These are phyloP conservation scores for Macropis europaea DNA, from an alignment of 2,888 invertebrate species.

Conservation along the genomic window DNA sequence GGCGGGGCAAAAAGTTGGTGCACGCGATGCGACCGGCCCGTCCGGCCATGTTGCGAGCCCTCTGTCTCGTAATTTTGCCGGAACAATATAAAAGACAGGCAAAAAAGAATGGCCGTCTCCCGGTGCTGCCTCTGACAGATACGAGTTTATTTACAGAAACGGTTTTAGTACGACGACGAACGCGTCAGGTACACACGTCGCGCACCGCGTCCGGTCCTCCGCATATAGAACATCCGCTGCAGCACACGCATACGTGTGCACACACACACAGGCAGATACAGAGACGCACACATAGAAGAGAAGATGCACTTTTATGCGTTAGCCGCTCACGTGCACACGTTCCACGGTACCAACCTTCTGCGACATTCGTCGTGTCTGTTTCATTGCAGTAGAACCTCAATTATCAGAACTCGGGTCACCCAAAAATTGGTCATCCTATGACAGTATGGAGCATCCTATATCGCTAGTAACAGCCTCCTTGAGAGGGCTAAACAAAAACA, in stretches of 20 bases:
- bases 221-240: slow-evolving; percentile 75
- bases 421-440: too few relatives aligned
- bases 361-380: too few relatives aligned
- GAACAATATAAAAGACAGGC: slow-evolving; percentile 35
- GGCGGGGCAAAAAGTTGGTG: neutral
- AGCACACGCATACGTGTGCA: slow-evolving; percentile 8
- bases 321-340: slow-evolving; percentile 8
- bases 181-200: slow-evolving; percentile 66
- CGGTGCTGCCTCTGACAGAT: slow-evolving; percentile 41
- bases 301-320: slow-evolving; percentile 42
- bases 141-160: slow-evolving; percentile 65
- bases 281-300: neutral
- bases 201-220: slow-evolving; percentile 71
- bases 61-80: slow-evolving; percentile 21
- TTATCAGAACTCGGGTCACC: too few relatives aligned
- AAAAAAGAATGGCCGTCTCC: slow-evolving; percentile 1
- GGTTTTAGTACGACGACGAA: slow-evolving; percentile 57
- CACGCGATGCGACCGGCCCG: neutral
- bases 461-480: too few relatives aligned
- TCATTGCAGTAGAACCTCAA: too few relatives aligned
- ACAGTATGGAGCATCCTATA: too few relatives aligned
- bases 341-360: too few relatives aligned
- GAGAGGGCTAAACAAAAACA: too few relatives aligned
- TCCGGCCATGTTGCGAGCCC: neutral
- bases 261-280: too few relatives aligned